Evolutionary conservation across 2,113 vertebrate genomes (phyloP).

Genomic region (Chloropsis hardwickii): DNA sequence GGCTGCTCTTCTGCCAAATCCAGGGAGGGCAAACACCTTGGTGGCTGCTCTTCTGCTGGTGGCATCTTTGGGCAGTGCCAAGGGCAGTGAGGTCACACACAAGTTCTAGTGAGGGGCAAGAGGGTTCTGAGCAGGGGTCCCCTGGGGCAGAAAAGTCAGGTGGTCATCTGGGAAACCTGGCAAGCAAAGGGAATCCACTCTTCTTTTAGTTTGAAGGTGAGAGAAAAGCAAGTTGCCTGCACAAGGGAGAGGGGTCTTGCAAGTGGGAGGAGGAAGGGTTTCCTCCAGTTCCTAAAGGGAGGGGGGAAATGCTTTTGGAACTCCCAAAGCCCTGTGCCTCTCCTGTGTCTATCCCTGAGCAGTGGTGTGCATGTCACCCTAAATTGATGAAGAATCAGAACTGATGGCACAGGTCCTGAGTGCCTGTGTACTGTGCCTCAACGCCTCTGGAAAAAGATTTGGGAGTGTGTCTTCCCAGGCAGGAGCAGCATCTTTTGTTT

Average conservation of each 20-base stretch:
- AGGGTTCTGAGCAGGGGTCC: background rate
- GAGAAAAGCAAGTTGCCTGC: background rate
- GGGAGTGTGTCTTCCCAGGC: too few species aligned
- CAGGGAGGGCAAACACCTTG: background rate
- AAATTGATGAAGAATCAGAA: background rate
- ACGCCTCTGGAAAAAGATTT: background rate
- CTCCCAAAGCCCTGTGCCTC: background rate
- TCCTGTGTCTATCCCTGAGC: background rate
- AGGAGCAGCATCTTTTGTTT: background rate
- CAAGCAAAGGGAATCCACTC: background rate
- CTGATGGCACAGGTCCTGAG: background rate
- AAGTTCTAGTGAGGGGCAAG: background rate
- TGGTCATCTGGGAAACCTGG: background rate
- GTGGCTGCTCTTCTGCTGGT: background rate
- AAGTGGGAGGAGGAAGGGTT: rapidly evolving
- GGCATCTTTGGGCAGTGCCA: background rate
- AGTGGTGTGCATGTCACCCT: background rate
- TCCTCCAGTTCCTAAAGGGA: background rate
- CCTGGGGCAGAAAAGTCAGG: background rate
- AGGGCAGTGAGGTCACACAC: background rate
- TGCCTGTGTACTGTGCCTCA: background rate
- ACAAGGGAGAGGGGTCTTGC: background rate
- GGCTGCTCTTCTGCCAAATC: background rate
- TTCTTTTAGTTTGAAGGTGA: rapidly evolving
- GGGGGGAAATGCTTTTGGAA: background rate